Conservation (phyloP, 2,797 vertebrate genomes). For the Dendrocincla tyrannina region DNA sequence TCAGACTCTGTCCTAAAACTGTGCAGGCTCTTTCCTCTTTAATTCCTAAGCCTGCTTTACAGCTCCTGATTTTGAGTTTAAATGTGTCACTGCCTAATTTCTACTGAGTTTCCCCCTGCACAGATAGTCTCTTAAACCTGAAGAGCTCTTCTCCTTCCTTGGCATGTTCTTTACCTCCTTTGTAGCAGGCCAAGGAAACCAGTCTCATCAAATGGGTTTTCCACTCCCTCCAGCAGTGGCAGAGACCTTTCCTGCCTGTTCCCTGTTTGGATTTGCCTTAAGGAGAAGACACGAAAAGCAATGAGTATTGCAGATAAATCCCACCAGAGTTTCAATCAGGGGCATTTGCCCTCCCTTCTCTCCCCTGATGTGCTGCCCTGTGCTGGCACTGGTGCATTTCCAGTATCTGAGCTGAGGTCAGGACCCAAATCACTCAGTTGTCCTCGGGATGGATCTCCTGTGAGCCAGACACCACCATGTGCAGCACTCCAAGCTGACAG, state of each 20-base stretch:
- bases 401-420: neutral
- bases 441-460: neutral
- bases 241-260: neutral
- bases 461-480: rapidly evolving
- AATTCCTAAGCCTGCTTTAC: neutral
- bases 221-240: neutral
- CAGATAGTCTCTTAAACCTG: neutral
- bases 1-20: neutral
- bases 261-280: neutral
- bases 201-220: neutral
- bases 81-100: neutral
- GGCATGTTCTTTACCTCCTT: neutral
- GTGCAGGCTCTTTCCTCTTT: neutral
- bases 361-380: neutral
- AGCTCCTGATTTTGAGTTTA: neutral
- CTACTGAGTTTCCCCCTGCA: neutral
- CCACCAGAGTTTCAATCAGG: neutral
- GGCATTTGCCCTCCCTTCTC: neutral
- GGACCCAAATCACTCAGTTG: neutral
- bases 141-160: neutral
- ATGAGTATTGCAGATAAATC: neutral
- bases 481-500: neutral
- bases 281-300: neutral
- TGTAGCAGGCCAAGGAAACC: neutral
- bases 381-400: neutral